Base-by-base conservation (phyloP, 53 echinoderm and acorn worm genomes). In the Zoroaster sp. region DNA sequence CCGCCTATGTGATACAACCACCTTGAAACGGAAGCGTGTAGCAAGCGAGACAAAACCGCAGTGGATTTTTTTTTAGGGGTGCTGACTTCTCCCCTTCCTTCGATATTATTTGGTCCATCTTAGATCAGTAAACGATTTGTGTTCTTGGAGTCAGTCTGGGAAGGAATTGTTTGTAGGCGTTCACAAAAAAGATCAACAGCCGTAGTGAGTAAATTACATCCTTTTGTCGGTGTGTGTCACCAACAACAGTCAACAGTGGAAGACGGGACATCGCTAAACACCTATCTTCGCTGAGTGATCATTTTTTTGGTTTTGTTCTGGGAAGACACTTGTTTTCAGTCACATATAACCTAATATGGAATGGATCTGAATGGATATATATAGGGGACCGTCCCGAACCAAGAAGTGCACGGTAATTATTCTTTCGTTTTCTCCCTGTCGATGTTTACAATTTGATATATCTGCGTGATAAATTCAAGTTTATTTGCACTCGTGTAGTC, bases 21-120 rank as follows among this genome's bases (percentile, higher is more conserved):
- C 85, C 70, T 85, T 71, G 51, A 30, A 28, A 85, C 70, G 28
- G 54, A 79, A 79, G 79, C 79, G 79, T 63, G 79, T 51, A 59
- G 79, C 74, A 35, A 39, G 76, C 15, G 76, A 21, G 55, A 11
- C 5, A 36, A 18, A 37, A 40, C 63, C 63, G 30, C 55, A 5
- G 51, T 25, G 25, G 36, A 79, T 79, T 79, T 63, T 31, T 11
- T 54, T 77, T 23, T 3, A 63, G 18, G 54, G 18, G 18, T 18
- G 2, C 13, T 33, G 2, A 5, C 38, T 33, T 33, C 59, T 31
- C 38, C 36, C n/a, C 37, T 63, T 79, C 37, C 9, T 23, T 25
- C 13, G 59, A 79, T 40, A 21, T 35, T n/a, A n/a, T n/a, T n/a
- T n/a, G n/a, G n/a, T n/a, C n/a, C n/a, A n/a, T n/a, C n/a, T n/a